Conservation (phyloP, 2,888 invertebrate genomes). For the Antheraea yamamai region DNA sequence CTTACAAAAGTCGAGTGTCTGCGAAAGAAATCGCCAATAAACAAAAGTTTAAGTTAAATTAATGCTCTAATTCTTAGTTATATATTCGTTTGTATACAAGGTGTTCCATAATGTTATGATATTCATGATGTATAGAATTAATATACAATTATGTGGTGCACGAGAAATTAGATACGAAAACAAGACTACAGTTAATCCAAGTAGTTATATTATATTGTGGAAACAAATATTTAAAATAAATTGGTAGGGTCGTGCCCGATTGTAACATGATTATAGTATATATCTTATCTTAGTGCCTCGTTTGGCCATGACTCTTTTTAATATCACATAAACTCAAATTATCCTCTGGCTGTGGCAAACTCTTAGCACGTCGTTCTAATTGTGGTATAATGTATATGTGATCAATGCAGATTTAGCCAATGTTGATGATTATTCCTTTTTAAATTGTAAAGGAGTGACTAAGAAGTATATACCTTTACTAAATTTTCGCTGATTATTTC, state of each 20-base stretch:
- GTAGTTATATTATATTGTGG: conserved; percentile 12
- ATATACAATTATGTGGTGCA: conserved; percentile 2
- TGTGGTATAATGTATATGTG: no score
- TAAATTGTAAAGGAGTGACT: neutral
- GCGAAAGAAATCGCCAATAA: conserved; percentile 76
- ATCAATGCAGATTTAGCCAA: no score
- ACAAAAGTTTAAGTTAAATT: conserved; percentile 77
- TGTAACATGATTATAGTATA: neutral
- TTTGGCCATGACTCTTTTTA: no score
- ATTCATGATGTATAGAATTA: neutral
- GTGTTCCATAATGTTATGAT: conserved; percentile 33
- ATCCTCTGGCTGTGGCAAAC: no score
- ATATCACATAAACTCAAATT: no score
- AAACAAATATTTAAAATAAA: neutral
- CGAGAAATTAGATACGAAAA: neutral
- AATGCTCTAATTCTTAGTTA: conserved; percentile 62
- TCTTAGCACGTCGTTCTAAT: no score
- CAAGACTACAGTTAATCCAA: neutral
- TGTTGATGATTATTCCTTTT: no score
- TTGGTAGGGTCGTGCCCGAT: neutral
- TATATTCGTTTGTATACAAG: conserved; percentile 44
- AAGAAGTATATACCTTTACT: neutral
- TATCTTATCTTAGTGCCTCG: no score
- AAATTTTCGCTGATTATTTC: no score
- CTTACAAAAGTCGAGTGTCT: conserved; percentile 68